Base-by-base conservation (phyloP, 2,888 invertebrate species). In the Agapetus fuscipes region DNA sequence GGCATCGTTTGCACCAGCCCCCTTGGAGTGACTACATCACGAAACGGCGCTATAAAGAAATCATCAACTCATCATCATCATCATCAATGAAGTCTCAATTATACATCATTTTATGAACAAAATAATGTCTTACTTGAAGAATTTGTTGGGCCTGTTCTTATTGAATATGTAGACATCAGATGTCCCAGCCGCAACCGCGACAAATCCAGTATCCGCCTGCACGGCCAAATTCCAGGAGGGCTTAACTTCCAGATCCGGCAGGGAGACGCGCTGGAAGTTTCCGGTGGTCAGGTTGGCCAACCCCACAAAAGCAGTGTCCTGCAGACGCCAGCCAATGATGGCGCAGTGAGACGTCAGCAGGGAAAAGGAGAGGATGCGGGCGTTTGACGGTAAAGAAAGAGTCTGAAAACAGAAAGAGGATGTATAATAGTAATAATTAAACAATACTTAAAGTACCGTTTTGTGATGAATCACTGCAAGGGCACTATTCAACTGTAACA, bases 171-270 rank as follows among this genome's bases (percentile, higher is more conserved):
- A 60, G 14, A 70, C 48, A 34, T 38, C 52, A 47, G 56, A 59
- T 1, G 62, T 60, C 20, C 65, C 67, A 54, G 67, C 66, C 14
- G 55, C 53, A 13, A 69, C 51, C 9, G 66, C 68, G 29, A 61
- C 69, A 59, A 59, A 64, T 50, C 54, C 56, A 12, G 64, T 60
- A 15, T 60, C 59, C 33, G 62, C 54, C 39, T 57, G 63, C 52
- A n/a, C 55, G 53, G 43, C 48, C 51, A 43, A 54, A 55, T 9
- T 47, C 12, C 13, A 52, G 38, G 17, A 39, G 47, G 10, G 30
- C 10, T 12, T 41, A 42, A 2, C 53, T 49, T n/a, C n/a, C n/a
- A n/a, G n/a, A n/a, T n/a, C n/a, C n/a, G n/a, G n/a, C n/a, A n/a
- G n/a, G n/a, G n/a, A n/a, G n/a, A n/a, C n/a, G n/a, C n/a, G n/a